Evolutionary conservation across 1,140 invertebrate species (phyloP), one percentile per base, ranked within the genome.

Genomic region (Ericerus pela): DNA sequence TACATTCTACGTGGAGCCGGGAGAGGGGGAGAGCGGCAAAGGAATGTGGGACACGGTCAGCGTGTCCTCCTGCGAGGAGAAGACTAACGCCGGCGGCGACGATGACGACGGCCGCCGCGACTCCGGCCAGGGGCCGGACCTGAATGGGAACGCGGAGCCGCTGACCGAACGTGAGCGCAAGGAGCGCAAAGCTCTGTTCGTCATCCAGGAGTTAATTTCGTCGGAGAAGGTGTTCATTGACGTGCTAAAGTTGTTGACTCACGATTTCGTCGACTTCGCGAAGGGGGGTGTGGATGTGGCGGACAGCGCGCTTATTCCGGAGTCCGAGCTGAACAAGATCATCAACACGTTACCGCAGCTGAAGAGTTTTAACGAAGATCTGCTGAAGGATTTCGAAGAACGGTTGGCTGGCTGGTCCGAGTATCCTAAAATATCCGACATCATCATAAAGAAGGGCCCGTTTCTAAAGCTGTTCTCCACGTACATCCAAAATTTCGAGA

Each of bases 381-480:
- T 85, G 1, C 66, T 85, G 6, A 70, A 72, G 22, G 80, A 85
- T 66, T 67, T 85, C 22, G 73, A 79, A 60, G 69, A 72, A 20
- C 69, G 83, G 58, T 73, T 85, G 59, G 64, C 73, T 30, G 70
- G 73, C 54, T 85, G 82, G 82, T 68, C 75, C 12, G 63, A 67
- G 18, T 66, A 73, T 58, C 72, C 73, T 4, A 75, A 75, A 68
- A 78, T 86, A 55, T 74, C 82, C n/a, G 82, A 85, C 67, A 76
- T 85, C 14, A 81, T 85, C 68, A 78, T 84, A 14, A 79, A 77
- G 62, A 83, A 82, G 64, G 83, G 82, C 22, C 82, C 81, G 1
- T 86, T 84, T 67, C 68, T 85, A 0, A 85, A 85, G 67, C 72
- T 84, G 61, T 85, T 84, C 59, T 78, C 81, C 0, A 72, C 76